Percentiles rank a stretch among this genome's conserved stretches.
Evolutionary conservation across 2,888 invertebrate genomes (phyloP).

Genomic region (Lycocerus yunnanus): DNA sequence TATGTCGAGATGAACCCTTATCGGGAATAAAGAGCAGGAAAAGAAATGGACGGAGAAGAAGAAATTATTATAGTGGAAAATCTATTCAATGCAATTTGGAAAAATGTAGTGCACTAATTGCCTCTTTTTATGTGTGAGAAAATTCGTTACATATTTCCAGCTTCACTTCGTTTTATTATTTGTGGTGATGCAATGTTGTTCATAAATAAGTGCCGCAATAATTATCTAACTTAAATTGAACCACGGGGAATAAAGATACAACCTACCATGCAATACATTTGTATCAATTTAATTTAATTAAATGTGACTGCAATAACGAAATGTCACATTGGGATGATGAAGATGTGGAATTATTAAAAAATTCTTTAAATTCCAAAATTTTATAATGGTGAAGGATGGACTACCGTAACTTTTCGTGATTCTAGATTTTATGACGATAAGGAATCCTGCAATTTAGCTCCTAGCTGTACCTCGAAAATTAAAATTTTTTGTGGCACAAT

Average conservation of each 20-base stretch:
- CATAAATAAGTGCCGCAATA: background rate
- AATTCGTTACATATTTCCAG: background rate
- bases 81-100: background rate
- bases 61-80: background rate
- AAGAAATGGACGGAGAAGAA: background rate
- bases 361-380: background rate
- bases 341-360: background rate
- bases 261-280: constrained; percentile 9
- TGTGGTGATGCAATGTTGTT: background rate
- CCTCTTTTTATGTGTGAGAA: background rate
- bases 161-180: background rate
- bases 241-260: constrained; percentile 2
- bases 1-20: background rate
- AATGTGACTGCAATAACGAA: background rate
- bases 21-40: background rate
- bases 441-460: background rate
- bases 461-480: background rate
- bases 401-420: background rate
- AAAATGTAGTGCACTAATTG: background rate
- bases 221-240: constrained; percentile 7
- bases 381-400: too few species aligned
- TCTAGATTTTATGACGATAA: background rate
- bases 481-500: background rate
- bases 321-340: background rate
- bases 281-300: constrained; percentile 14